Evolutionary conservation across 2,113 vertebrate genomes (phyloP).

Genomic region (Nothobranchius kuhntae): DNA sequence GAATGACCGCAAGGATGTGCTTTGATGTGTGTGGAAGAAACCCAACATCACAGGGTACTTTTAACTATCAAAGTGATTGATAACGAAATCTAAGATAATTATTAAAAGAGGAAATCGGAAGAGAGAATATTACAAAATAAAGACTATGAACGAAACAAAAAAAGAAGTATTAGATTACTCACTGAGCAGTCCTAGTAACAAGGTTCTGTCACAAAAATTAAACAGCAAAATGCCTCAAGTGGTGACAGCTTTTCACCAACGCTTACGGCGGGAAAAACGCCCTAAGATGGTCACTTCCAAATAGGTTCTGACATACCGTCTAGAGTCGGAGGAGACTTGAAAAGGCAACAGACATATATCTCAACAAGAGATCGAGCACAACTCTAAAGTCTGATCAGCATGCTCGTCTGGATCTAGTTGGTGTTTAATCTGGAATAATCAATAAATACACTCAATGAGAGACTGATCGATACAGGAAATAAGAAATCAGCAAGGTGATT

Average conservation of each 20-base stretch:
- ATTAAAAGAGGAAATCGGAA: constrained; percentile 5
- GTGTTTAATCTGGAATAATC: constrained; percentile 15
- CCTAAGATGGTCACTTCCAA: constrained; percentile 23
- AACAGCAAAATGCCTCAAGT: constrained; percentile 38
- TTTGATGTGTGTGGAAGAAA: background rate
- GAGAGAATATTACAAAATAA: constrained; percentile 24
- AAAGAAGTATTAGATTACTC: constrained; percentile 55
- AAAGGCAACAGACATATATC: constrained; percentile 1
- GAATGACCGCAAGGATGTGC: background rate
- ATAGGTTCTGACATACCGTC: constrained; percentile 35
- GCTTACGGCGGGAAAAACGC: constrained; percentile 18
- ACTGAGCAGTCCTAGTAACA: constrained; percentile 46
- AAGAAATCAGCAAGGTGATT: constrained; percentile 11
- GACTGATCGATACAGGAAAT: constrained; percentile 8
- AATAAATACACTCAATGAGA: constrained; percentile 10
- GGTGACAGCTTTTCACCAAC: constrained; percentile 35
- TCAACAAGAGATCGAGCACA: constrained; percentile 2
- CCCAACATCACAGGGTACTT: background rate
- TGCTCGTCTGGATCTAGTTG: constrained; percentile 1
- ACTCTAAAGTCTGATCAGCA: constrained; percentile 1
- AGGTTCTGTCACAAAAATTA: constrained; percentile 55
- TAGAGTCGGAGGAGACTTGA: constrained; percentile 3
- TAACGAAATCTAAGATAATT: constrained; percentile 1
- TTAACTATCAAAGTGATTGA: constrained; percentile 19
- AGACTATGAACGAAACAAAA: constrained; percentile 29